These are phyloP conservation scores for Limosa lapponica DNA, from an alignment of 2,797 vertebrate species.

Conservation along the genomic window DNA sequence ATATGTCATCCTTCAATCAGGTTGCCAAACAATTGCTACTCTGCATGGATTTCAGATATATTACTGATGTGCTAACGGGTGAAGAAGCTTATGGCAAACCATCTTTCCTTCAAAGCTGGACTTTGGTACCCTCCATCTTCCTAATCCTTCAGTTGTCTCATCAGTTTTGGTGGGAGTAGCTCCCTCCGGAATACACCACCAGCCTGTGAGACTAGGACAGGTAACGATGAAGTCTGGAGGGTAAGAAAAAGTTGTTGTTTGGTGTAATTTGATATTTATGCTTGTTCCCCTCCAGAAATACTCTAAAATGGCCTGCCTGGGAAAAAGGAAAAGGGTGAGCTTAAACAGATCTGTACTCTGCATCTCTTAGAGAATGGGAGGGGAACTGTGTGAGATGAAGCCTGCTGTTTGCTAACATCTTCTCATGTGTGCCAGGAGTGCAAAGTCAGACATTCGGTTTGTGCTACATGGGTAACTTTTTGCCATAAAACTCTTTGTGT, in stretches of 20 bases:
- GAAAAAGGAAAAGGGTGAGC: constrained; percentile 81
- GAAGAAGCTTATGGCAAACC: constrained; percentile 81
- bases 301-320: constrained; percentile 77
- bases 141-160: not conserved
- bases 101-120: not conserved
- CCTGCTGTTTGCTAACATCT: not conserved
- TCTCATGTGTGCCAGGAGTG: not conserved
- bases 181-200: not conserved
- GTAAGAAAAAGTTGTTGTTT: not conserved
- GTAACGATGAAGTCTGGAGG: not conserved
- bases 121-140: not conserved
- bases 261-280: not conserved
- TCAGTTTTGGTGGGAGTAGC: not conserved
- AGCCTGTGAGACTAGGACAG: not conserved
- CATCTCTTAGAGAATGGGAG: not conserved
- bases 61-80: constrained; percentile 83
- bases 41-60: constrained; percentile 87
- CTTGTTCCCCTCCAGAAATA: constrained; percentile 72
- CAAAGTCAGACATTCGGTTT: not conserved
- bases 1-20: constrained; percentile 35
- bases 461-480: not conserved
- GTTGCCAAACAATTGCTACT: constrained; percentile 80
- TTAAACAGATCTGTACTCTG: not conserved
- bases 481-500: not conserved
- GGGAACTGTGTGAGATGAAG: not conserved